These are phyloP conservation scores for Drosophila elegans DNA, from an alignment of 1,140 invertebrate species.

Conservation along the genomic window DNA sequence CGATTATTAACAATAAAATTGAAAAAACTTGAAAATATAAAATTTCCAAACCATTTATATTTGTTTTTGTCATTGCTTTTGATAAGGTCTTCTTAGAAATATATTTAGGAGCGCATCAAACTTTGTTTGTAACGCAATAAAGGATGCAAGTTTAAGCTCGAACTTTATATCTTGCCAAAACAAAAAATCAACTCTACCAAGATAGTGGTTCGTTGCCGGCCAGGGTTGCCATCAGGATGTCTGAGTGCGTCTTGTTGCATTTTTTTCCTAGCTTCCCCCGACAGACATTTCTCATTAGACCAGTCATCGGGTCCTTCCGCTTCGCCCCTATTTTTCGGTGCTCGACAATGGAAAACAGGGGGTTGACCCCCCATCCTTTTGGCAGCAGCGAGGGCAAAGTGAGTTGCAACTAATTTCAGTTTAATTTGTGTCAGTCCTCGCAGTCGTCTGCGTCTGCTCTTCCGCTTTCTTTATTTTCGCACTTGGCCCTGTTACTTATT, in stretches of 20 bases:
- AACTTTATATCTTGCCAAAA: too few species aligned
- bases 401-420: slow-evolving; percentile 82
- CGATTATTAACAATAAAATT: too few species aligned
- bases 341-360: slow-evolving; percentile 3
- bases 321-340: slow-evolving; percentile 9
- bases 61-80: too few species aligned
- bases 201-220: too few species aligned
- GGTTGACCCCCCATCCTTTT: slow-evolving; percentile 3
- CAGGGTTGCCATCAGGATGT: slow-evolving; percentile 20
- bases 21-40: too few species aligned
- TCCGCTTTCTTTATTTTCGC: slow-evolving; percentile 58
- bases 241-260: background rate
- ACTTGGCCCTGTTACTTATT: slow-evolving; percentile 67
- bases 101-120: too few species aligned
- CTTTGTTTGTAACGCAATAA: too few species aligned
- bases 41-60: too few species aligned
- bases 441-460: slow-evolving; percentile 11
- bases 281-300: slow-evolving; percentile 44
- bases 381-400: slow-evolving; percentile 26
- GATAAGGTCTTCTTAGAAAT: too few species aligned
- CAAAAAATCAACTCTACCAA: background rate
- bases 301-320: slow-evolving; percentile 25
- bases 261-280: background rate
- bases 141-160: too few species aligned
- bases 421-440: slow-evolving; percentile 78